phyloP scores from a whole-genome alignment of 2,113 vertebrate species.

The Pheucticus melanocephalus region DNA sequence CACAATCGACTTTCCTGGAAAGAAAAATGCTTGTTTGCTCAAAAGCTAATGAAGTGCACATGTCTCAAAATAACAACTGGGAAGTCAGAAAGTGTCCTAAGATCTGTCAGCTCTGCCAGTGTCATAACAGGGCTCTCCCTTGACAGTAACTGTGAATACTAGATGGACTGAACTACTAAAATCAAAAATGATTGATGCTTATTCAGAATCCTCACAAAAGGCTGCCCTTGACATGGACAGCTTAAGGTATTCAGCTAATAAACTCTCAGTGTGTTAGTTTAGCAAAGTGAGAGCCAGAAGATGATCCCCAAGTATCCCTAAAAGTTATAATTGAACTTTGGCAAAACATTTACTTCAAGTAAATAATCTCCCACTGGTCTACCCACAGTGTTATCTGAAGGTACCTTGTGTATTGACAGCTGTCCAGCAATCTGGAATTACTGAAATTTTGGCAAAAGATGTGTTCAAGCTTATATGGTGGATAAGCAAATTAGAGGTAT shows the following conservation, averaged over 20 bases:
- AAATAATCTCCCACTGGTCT: neutral
- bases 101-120: neutral
- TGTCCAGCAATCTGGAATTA: conserved; percentile 1
- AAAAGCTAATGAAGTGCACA: neutral
- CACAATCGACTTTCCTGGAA: neutral
- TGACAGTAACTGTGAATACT: neutral
- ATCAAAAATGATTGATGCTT: neutral
- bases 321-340: conserved; percentile 3
- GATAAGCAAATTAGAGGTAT: neutral
- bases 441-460: conserved; percentile 5
- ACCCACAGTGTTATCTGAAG: neutral
- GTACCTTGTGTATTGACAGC: neutral
- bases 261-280: neutral
- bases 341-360: neutral
- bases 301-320: neutral
- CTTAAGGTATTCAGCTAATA: neutral
- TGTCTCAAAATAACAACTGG: neutral
- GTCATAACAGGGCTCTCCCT: neutral
- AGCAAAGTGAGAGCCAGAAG: neutral
- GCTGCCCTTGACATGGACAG: neutral
- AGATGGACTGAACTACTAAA: neutral
- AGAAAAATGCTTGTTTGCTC: neutral
- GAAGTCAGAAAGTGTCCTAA: neutral
- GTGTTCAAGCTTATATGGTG: neutral
- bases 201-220: neutral